These are phyloP conservation scores for Ophonus ardosiacus DNA, from an alignment of 2,888 invertebrate species.

Conservation along the genomic window DNA sequence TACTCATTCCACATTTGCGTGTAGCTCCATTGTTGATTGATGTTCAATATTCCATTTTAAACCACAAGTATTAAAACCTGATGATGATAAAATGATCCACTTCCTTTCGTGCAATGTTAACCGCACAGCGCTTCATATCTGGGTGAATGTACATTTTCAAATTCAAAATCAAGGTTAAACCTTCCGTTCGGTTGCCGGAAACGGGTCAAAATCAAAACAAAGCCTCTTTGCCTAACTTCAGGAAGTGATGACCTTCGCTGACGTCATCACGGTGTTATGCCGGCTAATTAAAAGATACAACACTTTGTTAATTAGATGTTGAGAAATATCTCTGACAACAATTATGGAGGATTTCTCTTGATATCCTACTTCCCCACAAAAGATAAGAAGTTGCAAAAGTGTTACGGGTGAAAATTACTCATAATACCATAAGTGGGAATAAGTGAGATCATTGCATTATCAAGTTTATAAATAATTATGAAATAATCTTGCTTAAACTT, in stretches of 20 bases:
- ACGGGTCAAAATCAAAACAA: conserved; percentile 32
- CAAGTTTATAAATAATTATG: conserved; percentile 20
- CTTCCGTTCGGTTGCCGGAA: conserved; percentile 51
- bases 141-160: conserved; percentile 22
- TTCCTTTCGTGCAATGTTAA: background rate
- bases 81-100: conserved; percentile 3
- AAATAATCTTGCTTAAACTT: conserved; percentile 1
- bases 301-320: background rate
- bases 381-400: conserved; percentile 14
- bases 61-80: background rate
- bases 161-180: conserved; percentile 55
- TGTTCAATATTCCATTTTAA: background rate
- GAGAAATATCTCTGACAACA: conserved; percentile 4
- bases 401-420: background rate
- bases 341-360: background rate
- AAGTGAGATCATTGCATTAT: conserved; percentile 19
- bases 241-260: conserved; percentile 36
- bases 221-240: conserved; percentile 42
- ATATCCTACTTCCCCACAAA: conserved; percentile 29
- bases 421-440: conserved; percentile 4
- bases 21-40: background rate
- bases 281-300: conserved; percentile 19
- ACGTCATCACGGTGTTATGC: background rate
- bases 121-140: conserved; percentile 12
- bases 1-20: too few species aligned